phyloP scores from a whole-genome alignment of 1,140 invertebrate genomes.

The Heterodera carotae region DNA sequence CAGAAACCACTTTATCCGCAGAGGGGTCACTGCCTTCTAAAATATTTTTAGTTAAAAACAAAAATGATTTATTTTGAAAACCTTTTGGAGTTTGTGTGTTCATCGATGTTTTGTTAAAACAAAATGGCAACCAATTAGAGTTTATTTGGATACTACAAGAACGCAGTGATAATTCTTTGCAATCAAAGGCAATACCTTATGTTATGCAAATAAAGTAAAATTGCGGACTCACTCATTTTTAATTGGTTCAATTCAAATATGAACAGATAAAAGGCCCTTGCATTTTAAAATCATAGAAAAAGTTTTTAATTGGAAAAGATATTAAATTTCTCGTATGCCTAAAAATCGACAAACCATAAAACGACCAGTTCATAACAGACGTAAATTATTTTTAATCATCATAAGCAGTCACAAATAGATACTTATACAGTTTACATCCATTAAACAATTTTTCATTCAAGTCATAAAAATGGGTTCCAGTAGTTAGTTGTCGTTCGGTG shows the following conservation, averaged over 20 bases:
- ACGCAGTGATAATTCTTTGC: neutral
- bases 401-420: no score
- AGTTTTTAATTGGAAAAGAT: neutral
- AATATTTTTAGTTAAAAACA: slow-evolving; percentile 17
- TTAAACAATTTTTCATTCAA: no score
- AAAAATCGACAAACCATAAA: neutral
- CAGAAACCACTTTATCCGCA: neutral
- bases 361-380: no score
- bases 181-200: neutral
- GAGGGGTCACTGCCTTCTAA: neutral
- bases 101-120: neutral
- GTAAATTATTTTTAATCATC: no score
- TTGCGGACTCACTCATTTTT: neutral
- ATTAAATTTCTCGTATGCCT: neutral
- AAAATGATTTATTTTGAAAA: neutral
- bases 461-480: no score
- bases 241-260: neutral
- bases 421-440: no score
- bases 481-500: no score
- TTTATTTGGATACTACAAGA: no score
- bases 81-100: neutral
- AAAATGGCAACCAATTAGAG: slow-evolving; percentile 6
- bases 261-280: neutral
- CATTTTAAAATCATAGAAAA: neutral
- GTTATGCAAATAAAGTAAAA: neutral